Conservation (phyloP, 2,888 invertebrate species). For the Calameuta pallipes region DNA sequence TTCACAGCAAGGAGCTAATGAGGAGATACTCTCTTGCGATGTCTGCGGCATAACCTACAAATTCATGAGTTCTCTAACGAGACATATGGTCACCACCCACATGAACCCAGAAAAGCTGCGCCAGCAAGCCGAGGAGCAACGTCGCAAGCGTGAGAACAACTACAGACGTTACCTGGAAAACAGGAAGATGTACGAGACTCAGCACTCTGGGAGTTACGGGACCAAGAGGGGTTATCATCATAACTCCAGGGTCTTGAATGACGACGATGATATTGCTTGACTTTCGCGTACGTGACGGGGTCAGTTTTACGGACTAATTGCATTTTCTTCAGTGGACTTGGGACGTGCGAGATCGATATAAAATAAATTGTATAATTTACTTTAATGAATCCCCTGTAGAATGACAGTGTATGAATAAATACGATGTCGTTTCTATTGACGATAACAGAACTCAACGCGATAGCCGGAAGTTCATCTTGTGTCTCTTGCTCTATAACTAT, state of each 20-base stretch:
- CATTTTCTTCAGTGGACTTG: background rate
- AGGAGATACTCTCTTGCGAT: conserved; percentile 62
- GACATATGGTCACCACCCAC: conserved; percentile 73
- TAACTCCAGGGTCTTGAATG: conserved; percentile 35
- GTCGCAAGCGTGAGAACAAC: conserved; percentile 61
- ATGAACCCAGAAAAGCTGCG: conserved; percentile 65
- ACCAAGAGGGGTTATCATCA: conserved; percentile 40
- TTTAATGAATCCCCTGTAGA: conserved; percentile 2
- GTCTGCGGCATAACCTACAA: conserved; percentile 70
- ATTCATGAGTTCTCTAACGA: conserved; percentile 71
- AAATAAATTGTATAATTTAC: background rate
- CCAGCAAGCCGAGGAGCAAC: conserved; percentile 63
- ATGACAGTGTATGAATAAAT: background rate
- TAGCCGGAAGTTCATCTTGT: background rate
- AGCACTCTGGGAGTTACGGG: conserved; percentile 43
- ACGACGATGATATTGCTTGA: conserved; percentile 44
- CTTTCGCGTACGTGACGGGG: background rate
- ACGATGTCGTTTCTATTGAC: background rate
- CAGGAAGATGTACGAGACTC: conserved; percentile 62
- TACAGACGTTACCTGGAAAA: conserved; percentile 62
- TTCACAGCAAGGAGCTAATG: conserved; percentile 53
- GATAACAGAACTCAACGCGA: background rate
- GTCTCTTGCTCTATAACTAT: background rate
- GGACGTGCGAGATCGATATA: background rate
- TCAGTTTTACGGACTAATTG: background rate